Base-by-base conservation (phyloP, 2,888 invertebrate genomes). In the Drosophila mayaguana region DNA sequence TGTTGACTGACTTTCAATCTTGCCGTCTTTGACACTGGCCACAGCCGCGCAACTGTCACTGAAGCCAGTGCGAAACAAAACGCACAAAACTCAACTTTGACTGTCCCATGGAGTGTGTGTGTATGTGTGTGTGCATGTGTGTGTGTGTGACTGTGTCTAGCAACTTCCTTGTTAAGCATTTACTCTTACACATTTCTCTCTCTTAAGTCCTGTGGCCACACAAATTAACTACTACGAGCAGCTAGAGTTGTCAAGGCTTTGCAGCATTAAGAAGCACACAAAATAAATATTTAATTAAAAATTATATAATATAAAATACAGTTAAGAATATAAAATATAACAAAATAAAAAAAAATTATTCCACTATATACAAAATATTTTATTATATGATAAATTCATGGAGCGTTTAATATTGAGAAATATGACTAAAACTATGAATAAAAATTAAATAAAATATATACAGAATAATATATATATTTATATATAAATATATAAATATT, bases 1-100 rank as follows among this genome's bases (percentile, higher is more conserved):
- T 51, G 36, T 38, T 78, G 74, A 61, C 51, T 67, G 63, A 80
- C 78, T 81, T 81, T 70, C 71, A 79, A 79, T 77, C 71, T 78
- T 71, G 60, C 32, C 43, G 62, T 48, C 51, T 78, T 55, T 70
- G 57, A 40, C 57, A 69, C 50, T 55, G 45, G 42, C 43, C 50
- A 43, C 34, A 42, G 40, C 28, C 34, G 59, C 50, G 60, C 64
- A 63, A 57, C 75, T 77, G 78, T 65, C 78, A 73, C 69, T 69
- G 75, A 51, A 62, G 64, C 57, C 55, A 34, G 40, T 25, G 16
- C 40, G 20, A 25, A 43, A 43, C 5, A 36, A 43, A 66, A 66
- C 55, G 32, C 65, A 54, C 65, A 65, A 34, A 20, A 38, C 32
- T 46, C 34, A 22, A 42, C 32, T 56, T 43, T 18, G n/a, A 66